These are phyloP conservation scores for Cyclina sinensis DNA, from an alignment of 1,140 invertebrate genomes.

Conservation along the genomic window DNA sequence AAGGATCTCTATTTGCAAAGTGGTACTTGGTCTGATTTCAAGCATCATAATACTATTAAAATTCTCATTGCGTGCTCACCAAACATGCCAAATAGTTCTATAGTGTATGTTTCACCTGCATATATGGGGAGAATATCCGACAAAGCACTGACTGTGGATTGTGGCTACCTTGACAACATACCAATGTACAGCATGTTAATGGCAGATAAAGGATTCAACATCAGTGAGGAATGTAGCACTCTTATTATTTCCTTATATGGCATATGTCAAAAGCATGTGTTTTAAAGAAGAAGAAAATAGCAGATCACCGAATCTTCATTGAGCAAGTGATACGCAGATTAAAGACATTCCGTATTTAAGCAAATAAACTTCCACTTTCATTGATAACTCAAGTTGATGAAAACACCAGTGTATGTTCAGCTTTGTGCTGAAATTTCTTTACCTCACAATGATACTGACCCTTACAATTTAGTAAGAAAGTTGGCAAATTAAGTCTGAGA, in stretches of 20 bases:
- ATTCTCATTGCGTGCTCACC: slow-evolving; percentile 49
- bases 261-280: slow-evolving; percentile 47
- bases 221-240: slow-evolving; percentile 23
- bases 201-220: slow-evolving; percentile 64
- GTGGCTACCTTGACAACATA: slow-evolving; percentile 40
- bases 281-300: slow-evolving; percentile 50
- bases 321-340: slow-evolving; percentile 57
- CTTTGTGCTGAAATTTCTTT: no score
- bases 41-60: slow-evolving; percentile 62
- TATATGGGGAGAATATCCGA: slow-evolving; percentile 43
- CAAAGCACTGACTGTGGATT: slow-evolving; percentile 51
- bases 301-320: slow-evolving; percentile 49
- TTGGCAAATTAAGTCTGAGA: no score
- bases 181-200: slow-evolving; percentile 44
- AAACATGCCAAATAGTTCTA: slow-evolving; percentile 49
- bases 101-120: slow-evolving; percentile 33
- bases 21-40: slow-evolving; percentile 59
- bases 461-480: no score
- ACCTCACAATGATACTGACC: no score
- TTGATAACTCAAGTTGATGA: slow-evolving; percentile 44
- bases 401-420: slow-evolving; percentile 35
- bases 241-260: slow-evolving; percentile 38
- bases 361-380: slow-evolving; percentile 42
- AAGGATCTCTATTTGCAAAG: slow-evolving; percentile 54
- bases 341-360: slow-evolving; percentile 58